These are phyloP conservation scores for Microcebus ravelobensis DNA, from an alignment of 2,113 vertebrate genomes.

Conservation along the genomic window DNA sequence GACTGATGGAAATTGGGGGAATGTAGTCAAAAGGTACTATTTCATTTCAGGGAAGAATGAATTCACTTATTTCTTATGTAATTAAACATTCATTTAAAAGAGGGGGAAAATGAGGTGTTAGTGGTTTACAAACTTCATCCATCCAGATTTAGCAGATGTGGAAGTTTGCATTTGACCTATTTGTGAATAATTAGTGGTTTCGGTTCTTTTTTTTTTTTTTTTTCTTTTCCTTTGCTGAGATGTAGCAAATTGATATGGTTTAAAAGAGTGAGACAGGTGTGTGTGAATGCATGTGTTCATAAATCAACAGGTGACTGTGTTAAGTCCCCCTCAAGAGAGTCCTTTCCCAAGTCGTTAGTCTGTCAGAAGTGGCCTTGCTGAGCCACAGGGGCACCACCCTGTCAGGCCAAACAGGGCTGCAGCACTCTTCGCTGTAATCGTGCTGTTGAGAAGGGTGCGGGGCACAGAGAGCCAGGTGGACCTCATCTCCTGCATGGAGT, in stretches of 20 bases:
- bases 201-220: neutral
- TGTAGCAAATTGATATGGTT: neutral
- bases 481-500: neutral
- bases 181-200: constrained; percentile 51
- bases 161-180: neutral
- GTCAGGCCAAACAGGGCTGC: neutral
- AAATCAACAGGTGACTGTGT: neutral
- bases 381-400: neutral
- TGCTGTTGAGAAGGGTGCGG: neutral
- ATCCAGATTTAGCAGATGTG: neutral
- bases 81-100: constrained; percentile 51
- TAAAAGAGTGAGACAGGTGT: neutral
- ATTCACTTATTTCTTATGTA: constrained; percentile 18
- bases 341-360: neutral
- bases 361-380: neutral
- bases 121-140: constrained; percentile 39
- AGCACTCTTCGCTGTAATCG: neutral
- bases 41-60: constrained; percentile 13
- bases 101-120: constrained; percentile 48
- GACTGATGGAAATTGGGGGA: neutral
- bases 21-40: neutral
- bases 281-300: neutral
- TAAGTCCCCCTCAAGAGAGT: neutral
- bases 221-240: constrained; percentile 16
- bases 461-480: no score